Evolutionary conservation across 1,140 invertebrate species (phyloP).

Genomic region (Drosophila neocordata): DNA sequence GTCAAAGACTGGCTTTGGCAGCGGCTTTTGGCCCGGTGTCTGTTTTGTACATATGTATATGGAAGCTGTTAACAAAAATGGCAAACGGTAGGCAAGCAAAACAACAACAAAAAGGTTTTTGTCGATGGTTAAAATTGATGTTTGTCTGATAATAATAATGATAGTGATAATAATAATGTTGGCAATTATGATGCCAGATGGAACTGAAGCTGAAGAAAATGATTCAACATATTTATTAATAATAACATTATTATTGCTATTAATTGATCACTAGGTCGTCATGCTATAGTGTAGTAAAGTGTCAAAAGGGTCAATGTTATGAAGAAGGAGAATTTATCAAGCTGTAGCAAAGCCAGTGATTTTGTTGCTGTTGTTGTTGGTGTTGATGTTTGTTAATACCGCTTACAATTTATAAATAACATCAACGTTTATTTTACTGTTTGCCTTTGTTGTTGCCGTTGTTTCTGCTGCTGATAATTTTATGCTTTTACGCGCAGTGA

Average conservation of each 20-base stretch:
- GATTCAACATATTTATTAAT: slow-evolving; percentile 37
- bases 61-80: slow-evolving; percentile 41
- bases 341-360: not conserved
- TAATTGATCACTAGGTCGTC: slow-evolving; percentile 73
- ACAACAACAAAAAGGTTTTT: not conserved
- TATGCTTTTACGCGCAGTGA: slow-evolving; percentile 67
- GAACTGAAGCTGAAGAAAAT: too few species aligned
- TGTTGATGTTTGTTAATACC: slow-evolving; percentile 24
- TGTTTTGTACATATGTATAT: slow-evolving; percentile 3
- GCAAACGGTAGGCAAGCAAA: slow-evolving; percentile 48
- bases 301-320: slow-evolving; percentile 61
- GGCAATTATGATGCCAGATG: slow-evolving; percentile 9
- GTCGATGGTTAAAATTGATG: slow-evolving; percentile 14
- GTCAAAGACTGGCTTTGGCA: slow-evolving; percentile 19
- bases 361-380: too few species aligned
- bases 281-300: slow-evolving; percentile 2
- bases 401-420: slow-evolving; percentile 50
- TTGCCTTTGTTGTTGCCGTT: slow-evolving; percentile 14
- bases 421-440: slow-evolving; percentile 11
- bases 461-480: slow-evolving; percentile 34
- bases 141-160: slow-evolving; percentile 34
- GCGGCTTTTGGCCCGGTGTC: slow-evolving; percentile 10
- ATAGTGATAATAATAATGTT: not conserved
- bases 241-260: slow-evolving; percentile 48
- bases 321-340: slow-evolving; percentile 38